Evolutionary conservation across 2,113 vertebrate genomes (phyloP), one percentile per base, ranked within the genome.

Genomic region (Hippocampus comes): DNA sequence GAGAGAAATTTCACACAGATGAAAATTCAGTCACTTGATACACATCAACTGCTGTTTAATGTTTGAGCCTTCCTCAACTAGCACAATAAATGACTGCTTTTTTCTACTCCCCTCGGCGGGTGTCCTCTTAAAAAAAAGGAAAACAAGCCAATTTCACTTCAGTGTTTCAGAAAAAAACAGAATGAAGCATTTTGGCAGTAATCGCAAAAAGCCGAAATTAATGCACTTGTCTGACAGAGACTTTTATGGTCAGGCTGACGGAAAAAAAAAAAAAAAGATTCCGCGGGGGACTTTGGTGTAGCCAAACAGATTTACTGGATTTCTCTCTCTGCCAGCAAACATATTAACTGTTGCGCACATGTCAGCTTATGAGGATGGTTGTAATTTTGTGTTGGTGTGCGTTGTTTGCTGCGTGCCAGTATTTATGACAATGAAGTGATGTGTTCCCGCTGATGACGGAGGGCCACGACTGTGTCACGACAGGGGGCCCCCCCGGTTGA

Each of bases 291-390:
- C 84, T 81, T 84, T 80, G 69, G 67, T 85, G 68, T 83, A 88
- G 79, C 83, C 86, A 86, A 88, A 85, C 82, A 78, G 86, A 87
- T 87, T 89, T 84, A 85, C 77, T 73, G 75, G 74, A 80, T 82
- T 82, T 81, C 14, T 85, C 70, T 72, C 77, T 80, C 64, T 86
- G 84, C 87, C 84, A 87, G 74, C 74, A 83, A 84, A 81, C 81
- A 83, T 83, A 84, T 84, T 86, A 79, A 77, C 66, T 80, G 77
- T 78, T 67, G 72, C 80, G 75, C 30, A 65, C 80, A 76, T 77
- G 81, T 82, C 69, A 55, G 74, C 70, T 84, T 75, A 80, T 38
- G 17, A 74, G 75, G 63, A 83, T 71, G 78, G 75, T 71, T 34
- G 70, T 25, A 20, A 80, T 76, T 77, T 73, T 27, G 67, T 67